Percentiles rank a stretch among this genome's conserved stretches.
Evolutionary conservation across 2,888 invertebrate genomes (phyloP).

Genomic region (Noctua pronuba): DNA sequence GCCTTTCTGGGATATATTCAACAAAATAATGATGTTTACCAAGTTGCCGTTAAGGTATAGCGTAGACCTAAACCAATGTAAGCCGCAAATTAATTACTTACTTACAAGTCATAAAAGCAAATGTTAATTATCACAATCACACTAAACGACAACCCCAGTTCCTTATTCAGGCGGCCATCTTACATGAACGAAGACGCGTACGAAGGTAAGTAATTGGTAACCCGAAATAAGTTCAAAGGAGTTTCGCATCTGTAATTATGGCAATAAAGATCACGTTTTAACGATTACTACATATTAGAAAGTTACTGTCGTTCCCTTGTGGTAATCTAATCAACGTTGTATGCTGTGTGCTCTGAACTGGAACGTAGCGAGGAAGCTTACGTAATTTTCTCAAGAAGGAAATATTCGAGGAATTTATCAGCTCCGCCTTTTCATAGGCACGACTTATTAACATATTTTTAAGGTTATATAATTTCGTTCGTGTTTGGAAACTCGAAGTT

Average conservation of each 20-base stretch:
- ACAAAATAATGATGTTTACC: conserved; percentile 13
- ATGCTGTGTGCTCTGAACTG: conserved; percentile 54
- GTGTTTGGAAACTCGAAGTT: conserved; percentile 46
- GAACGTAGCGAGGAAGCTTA: conserved; percentile 43
- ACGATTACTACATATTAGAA: conserved; percentile 62
- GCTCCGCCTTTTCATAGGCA: conserved; percentile 34
- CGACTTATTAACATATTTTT: conserved; percentile 59
- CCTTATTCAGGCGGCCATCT: conserved; percentile 39
- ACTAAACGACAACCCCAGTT: conserved; percentile 45
- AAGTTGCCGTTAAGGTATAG: neutral
- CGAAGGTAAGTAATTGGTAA: conserved; percentile 61
- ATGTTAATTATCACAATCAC: conserved; percentile 41
- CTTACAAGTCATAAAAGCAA: conserved; percentile 36
- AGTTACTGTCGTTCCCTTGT: conserved; percentile 60
- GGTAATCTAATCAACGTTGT: conserved; percentile 66
- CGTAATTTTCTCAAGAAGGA: conserved; percentile 51
- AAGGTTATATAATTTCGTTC: conserved; percentile 42
- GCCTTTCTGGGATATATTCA: neutral
- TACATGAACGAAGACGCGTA: conserved; percentile 41
- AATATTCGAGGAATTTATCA: conserved; percentile 56
- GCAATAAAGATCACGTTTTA: conserved; percentile 64
- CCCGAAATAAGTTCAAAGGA: conserved; percentile 60
- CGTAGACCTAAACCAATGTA: conserved; percentile 23
- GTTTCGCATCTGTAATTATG: conserved; percentile 59
- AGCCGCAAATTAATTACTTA: conserved; percentile 45